Evolutionary conservation across 1,140 invertebrate species (phyloP).

Genomic region (Vollenhovia emeryi): DNA sequence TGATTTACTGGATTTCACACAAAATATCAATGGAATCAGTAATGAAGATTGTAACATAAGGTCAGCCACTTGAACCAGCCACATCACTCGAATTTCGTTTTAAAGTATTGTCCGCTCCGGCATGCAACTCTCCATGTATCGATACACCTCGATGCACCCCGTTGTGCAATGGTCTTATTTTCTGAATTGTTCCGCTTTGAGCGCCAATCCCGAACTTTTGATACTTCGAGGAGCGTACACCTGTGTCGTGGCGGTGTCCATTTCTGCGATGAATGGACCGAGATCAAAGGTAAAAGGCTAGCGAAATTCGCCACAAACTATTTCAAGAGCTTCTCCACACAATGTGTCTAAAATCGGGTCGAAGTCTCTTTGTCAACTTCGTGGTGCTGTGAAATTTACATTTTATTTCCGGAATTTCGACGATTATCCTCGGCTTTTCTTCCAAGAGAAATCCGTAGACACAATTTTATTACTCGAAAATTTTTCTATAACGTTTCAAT

Average conservation of each 20-base stretch:
- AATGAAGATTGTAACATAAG: background rate
- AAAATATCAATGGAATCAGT: background rate
- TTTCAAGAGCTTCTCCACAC: slow-evolving; percentile 15
- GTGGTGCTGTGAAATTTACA: background rate
- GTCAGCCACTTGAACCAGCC: background rate
- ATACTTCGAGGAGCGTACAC: slow-evolving; percentile 28
- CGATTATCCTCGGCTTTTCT: background rate
- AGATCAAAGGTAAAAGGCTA: background rate
- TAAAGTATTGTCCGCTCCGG: background rate
- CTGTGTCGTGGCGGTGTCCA: slow-evolving; percentile 44
- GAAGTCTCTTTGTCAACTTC: background rate
- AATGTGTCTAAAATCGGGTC: background rate
- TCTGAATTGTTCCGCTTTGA: slow-evolving; percentile 1
- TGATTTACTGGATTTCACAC: background rate
- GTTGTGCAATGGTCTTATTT: slow-evolving; percentile 13
- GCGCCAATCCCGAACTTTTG: background rate
- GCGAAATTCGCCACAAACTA: slow-evolving; percentile 44
- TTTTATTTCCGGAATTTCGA: background rate
- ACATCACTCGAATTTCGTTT: background rate
- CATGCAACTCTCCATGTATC: background rate
- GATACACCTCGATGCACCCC: background rate
- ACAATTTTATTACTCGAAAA: background rate
- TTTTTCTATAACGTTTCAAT: background rate
- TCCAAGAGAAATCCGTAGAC: background rate
- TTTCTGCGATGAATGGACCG: slow-evolving; percentile 51